A percentile compares a stretch with the other conserved stretches of the same genome.
Conservation (phyloP, 2,888 invertebrate species). For the Xestoiulus laeticollis region DNA sequence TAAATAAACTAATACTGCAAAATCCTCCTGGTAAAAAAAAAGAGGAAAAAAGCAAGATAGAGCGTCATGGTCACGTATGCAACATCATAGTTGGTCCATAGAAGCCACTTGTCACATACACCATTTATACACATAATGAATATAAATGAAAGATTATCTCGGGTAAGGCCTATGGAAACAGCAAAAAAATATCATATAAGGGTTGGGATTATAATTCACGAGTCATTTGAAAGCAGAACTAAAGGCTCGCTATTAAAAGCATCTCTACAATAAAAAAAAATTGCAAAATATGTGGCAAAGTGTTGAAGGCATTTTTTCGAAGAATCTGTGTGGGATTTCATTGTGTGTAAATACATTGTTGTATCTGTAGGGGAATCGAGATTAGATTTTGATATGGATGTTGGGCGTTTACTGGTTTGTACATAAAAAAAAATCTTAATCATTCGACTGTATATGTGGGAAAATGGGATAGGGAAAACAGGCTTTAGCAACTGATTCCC, state of each 20-base stretch:
- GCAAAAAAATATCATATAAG: neutral
- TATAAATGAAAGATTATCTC: neutral
- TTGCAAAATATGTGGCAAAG: neutral
- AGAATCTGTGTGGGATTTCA: constrained; percentile 29
- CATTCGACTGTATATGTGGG: neutral
- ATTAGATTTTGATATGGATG: constrained; percentile 2
- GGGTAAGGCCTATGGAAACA: neutral
- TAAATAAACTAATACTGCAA: neutral
- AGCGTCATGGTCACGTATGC: neutral
- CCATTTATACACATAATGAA: neutral
- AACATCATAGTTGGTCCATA: neutral
- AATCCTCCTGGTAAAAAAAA: neutral
- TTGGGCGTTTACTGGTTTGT: constrained; percentile 3
- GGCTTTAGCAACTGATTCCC: neutral
- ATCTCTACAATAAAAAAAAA: neutral
- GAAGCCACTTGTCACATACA: neutral
- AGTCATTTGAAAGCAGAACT: neutral
- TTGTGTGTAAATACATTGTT: constrained; percentile 12
- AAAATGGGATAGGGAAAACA: neutral
- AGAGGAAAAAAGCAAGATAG: neutral
- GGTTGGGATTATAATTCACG: neutral
- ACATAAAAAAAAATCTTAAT: no score
- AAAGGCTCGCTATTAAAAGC: neutral
- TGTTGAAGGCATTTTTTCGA: neutral
- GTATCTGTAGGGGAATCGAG: neutral